phyloP scores from a whole-genome alignment of 2,113 vertebrate genomes.

The Sinocyclocheilus anophthalmus region DNA sequence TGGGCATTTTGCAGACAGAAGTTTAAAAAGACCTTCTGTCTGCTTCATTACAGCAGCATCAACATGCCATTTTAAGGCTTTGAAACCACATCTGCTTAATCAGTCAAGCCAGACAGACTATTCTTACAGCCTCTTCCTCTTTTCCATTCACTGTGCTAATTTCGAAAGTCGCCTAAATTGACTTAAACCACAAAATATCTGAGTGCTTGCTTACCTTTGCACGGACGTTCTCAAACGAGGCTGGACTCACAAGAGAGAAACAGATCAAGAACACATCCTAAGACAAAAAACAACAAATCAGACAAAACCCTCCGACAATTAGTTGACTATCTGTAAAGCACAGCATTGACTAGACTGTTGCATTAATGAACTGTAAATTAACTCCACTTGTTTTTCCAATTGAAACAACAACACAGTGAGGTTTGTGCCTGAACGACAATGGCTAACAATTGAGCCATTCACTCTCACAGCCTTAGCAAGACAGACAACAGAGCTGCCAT shows the following conservation, averaged over 20 bases:
- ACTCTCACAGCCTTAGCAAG: conserved; percentile 62
- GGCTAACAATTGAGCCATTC: conserved; percentile 69
- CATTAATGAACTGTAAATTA: conserved; percentile 6
- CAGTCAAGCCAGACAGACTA: conserved; percentile 36
- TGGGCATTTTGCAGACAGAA: neutral
- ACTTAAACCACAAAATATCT: neutral
- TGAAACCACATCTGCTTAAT: conserved; percentile 26
- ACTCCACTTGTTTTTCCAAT: conserved; percentile 35
- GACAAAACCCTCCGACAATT: neutral
- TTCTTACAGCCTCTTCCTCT: conserved; percentile 31
- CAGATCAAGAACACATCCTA: conserved; percentile 70
- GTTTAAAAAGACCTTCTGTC: neutral
- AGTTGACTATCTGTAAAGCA: neutral
- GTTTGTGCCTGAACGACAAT: conserved; percentile 62
- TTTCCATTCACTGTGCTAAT: neutral
- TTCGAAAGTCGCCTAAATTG: neutral
- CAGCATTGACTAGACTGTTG: neutral
- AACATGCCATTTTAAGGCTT: neutral
- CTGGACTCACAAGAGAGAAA: too few relatives aligned
- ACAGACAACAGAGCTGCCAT: conserved; percentile 54
- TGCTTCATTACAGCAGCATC: neutral
- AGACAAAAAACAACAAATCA: conserved; percentile 35
- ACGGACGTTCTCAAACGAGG: too few relatives aligned
- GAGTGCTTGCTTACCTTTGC: neutral
- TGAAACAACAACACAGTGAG: conserved; percentile 60